Evolutionary conservation across 1,140 invertebrate genomes (phyloP).

Genomic region (Drosophila trapezifrons): DNA sequence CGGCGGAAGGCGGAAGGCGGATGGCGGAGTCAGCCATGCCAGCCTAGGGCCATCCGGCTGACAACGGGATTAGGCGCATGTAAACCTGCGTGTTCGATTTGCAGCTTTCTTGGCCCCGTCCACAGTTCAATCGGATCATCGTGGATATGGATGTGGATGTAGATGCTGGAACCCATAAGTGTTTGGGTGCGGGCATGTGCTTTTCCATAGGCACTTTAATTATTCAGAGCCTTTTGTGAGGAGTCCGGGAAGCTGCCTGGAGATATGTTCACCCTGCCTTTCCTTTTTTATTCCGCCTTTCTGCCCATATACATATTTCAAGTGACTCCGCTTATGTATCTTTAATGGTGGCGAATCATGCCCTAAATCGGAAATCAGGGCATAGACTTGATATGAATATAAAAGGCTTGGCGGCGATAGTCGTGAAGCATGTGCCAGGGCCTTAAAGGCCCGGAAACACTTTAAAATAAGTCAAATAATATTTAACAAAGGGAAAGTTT

Average conservation of each 20-base stretch:
- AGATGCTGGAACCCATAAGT: slow-evolving; percentile 14
- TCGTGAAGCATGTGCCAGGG: too few species aligned
- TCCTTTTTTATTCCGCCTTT: slow-evolving; percentile 9
- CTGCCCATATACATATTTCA: slow-evolving; percentile 23
- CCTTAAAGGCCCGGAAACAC: too few species aligned
- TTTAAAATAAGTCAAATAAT: not conserved
- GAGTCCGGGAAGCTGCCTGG: slow-evolving; percentile 20
- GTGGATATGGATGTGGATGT: slow-evolving; percentile 14
- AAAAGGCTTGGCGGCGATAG: too few species aligned
- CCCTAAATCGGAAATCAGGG: slow-evolving; percentile 30
- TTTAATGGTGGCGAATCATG: slow-evolving; percentile 36
- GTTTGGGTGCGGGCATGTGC: slow-evolving; percentile 27
- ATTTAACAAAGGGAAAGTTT: not conserved
- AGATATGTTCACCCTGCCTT: not conserved
- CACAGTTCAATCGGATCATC: slow-evolving; percentile 41
- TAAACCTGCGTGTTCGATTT: slow-evolving; percentile 70
- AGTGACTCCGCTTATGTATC: slow-evolving; percentile 41
- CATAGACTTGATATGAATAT: slow-evolving; percentile 18
- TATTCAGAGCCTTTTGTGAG: slow-evolving; percentile 59
- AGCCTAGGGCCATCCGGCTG: slow-evolving; percentile 45
- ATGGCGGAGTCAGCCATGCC: slow-evolving; percentile 14
- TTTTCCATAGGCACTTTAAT: slow-evolving; percentile 59
- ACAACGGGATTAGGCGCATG: slow-evolving; percentile 70
- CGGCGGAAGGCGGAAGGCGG: slow-evolving; percentile 7
- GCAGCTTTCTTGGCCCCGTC: slow-evolving; percentile 46